A percentile compares a stretch with the other conserved stretches of the same genome.
phyloP scores from a whole-genome alignment of 30 jellyfish, hydroid and myxozoan species.

The Hydractinia symbiolongicarpus region DNA sequence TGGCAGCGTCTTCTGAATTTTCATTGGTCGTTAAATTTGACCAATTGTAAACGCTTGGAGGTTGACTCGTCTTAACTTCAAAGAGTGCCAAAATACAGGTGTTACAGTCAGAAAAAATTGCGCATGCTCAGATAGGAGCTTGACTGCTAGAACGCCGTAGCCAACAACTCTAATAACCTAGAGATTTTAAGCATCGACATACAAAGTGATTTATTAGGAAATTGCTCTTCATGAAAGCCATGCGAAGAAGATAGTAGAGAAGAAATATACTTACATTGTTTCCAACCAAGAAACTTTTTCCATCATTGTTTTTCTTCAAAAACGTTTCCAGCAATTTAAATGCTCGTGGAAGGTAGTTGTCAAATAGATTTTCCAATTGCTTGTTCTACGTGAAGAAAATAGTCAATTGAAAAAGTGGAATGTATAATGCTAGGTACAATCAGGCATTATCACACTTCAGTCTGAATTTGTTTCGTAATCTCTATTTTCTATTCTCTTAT shows the following conservation, averaged over 20 bases:
- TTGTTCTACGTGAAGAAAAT: not conserved
- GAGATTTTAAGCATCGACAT: no score
- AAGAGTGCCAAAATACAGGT: no score
- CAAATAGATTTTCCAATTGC: not conserved
- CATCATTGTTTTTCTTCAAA: not conserved
- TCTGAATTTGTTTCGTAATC: no score
- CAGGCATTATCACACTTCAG: not conserved
- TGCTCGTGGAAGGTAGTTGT: conserved; percentile 12
- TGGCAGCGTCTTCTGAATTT: no score
- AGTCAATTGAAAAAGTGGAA: not conserved
- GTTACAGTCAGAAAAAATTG: no score
- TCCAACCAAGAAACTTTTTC: not conserved
- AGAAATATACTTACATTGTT: not conserved
- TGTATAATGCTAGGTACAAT: not conserved
- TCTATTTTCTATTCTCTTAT: no score
- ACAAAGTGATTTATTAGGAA: not conserved
- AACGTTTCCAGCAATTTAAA: conserved; percentile 3
- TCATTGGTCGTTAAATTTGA: no score
- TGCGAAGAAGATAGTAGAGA: not conserved
- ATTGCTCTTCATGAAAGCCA: not conserved
- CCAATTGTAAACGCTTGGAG: no score
- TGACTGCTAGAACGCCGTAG: no score
- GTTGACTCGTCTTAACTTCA: no score
- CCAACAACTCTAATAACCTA: no score
- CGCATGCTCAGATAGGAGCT: no score